Evolutionary conservation across 2,888 invertebrate genomes (phyloP), one percentile per base, ranked within the genome.

Genomic region (Arctia plantaginis): DNA sequence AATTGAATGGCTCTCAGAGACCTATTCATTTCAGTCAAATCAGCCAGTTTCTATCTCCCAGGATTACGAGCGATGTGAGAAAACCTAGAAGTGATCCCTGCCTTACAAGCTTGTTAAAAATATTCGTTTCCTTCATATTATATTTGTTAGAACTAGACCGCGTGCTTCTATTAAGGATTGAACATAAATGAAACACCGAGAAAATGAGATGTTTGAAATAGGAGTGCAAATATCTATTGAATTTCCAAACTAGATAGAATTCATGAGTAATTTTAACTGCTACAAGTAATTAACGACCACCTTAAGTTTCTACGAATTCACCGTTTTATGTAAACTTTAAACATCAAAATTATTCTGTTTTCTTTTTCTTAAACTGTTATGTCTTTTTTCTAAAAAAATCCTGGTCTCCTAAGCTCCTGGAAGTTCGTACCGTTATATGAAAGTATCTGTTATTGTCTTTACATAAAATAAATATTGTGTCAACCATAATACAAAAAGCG

Each of bases 1-100:
- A 67, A 74, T 68, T 66, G 69, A 76, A 71, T 66, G 62, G 59
- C 55, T 71, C 76, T 75, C 62, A 59, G 23, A 47, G 71, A 51
- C 66, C 73, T 67, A 69, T 77, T 79, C 71, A 66, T 71, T 76
- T 75, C 71, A 74, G 66, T 76, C 68, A n/a, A n/a, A n/a, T n/a
- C 69, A 65, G 70, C 71, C n/a, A n/a, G 23, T 73, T 69, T 71
- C 66, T 55, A 67, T 72, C 69, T 33, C 12, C 10, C 33, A 65
- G 44, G 69, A 75, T 79, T 77, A 82, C 44, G 71, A 33, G 55
- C 65, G 23, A 35, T 33, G 66, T 39, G 62, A 64, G 71, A 74
- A 68, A 67, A 51, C 74, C 27, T 74, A 64, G 30, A 67, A 71
- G 62, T 74, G 74, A 69, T 73, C 33, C 51, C 51, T 66, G 27